Conservation (phyloP, 1,140 invertebrate genomes). For the Coptotermes formosanus region DNA sequence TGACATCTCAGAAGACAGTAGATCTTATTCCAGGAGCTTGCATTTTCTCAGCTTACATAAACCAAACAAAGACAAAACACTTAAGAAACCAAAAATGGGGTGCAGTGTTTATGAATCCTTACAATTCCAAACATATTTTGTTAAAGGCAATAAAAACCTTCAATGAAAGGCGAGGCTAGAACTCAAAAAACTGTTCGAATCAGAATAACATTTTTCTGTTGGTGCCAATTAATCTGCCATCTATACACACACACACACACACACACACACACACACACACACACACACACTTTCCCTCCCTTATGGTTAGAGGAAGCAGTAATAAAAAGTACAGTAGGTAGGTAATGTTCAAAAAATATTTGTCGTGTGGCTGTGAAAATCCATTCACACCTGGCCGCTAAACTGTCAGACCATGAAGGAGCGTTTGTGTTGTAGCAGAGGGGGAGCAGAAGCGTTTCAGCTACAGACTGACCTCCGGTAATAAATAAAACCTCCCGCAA, state of each 20-base stretch:
- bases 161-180: not conserved
- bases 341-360: constrained; percentile 17
- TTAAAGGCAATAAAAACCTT: not conserved
- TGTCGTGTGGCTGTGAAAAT: constrained; percentile 18
- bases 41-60: too few species aligned
- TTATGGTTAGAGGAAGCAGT: not conserved
- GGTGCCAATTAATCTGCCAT: constrained; percentile 10
- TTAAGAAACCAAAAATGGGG: not conserved
- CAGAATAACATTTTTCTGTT: not conserved
- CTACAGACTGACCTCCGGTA: not conserved
- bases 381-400: constrained; percentile 3
- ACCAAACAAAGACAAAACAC: not conserved
- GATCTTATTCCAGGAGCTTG: too few species aligned
- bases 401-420: not conserved
- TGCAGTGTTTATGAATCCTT: not conserved
- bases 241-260: not conserved
- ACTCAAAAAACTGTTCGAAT: not conserved
- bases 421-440: not conserved
- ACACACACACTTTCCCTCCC: not conserved
- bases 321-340: constrained; percentile 19
- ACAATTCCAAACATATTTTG: not conserved
- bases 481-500: not conserved
- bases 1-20: too few species aligned
- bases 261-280: too few species aligned
- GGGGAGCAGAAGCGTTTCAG: too few species aligned